phyloP scores from a whole-genome alignment of 2,797 vertebrate species.

The Danio albolineatus region DNA sequence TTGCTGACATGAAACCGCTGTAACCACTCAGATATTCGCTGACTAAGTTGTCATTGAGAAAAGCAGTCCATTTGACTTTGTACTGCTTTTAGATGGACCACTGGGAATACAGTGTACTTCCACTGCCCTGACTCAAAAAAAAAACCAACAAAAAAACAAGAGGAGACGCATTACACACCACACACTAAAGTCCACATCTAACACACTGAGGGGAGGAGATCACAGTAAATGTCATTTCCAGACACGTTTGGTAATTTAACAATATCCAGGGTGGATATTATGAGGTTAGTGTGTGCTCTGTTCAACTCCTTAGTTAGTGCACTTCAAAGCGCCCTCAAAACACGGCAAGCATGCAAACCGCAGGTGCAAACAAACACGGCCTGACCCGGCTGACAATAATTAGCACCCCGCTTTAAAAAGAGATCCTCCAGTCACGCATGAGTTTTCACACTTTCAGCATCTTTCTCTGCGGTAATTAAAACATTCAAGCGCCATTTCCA shows the following conservation, averaged over 20 bases:
- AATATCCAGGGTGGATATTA: constrained; percentile 39
- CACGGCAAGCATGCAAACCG: constrained; percentile 50
- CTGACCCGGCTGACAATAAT: constrained; percentile 49
- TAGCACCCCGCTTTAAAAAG: constrained; percentile 31
- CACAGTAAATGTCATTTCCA: constrained; percentile 34
- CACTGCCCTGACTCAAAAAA: background rate
- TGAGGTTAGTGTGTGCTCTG: constrained; percentile 45
- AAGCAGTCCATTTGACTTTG: background rate
- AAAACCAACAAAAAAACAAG: background rate
- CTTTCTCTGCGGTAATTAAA: background rate
- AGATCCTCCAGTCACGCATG: constrained; percentile 34
- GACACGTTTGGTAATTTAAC: constrained; percentile 35
- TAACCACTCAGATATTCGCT: background rate
- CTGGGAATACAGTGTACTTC: constrained; percentile 15
- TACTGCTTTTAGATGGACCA: background rate
- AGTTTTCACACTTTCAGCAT: constrained; percentile 5
- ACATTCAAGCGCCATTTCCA: background rate
- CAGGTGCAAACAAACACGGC: constrained; percentile 61
- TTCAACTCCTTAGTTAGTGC: constrained; percentile 27
- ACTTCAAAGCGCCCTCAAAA: constrained; percentile 50
- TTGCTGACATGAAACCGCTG: background rate
- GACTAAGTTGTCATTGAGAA: background rate
- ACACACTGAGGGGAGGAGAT: constrained; percentile 13
- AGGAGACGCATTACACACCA: background rate
- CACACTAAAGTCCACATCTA: background rate